Conservation (phyloP, 2,888 invertebrate species). For the Archaeoteleia sp. region DNA sequence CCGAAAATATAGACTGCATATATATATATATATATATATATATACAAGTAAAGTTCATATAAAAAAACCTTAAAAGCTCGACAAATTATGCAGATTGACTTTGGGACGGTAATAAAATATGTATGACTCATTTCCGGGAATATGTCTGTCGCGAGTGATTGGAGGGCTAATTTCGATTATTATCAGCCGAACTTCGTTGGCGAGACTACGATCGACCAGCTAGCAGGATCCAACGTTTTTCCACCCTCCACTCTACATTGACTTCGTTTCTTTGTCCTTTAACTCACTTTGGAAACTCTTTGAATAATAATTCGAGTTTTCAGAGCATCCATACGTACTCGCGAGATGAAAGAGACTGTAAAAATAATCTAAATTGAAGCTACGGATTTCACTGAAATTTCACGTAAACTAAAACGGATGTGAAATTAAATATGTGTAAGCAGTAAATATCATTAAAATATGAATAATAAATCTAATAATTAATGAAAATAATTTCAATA, state of each 20-base stretch:
- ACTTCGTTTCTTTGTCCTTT: conserved; percentile 22
- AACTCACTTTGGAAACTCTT: conserved; percentile 31
- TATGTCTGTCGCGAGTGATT: not conserved
- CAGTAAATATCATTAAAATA: too few species aligned
- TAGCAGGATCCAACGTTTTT: conserved; percentile 24
- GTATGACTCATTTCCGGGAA: conserved; percentile 14
- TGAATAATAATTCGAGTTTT: conserved; percentile 37
- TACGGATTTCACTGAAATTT: conserved; percentile 19
- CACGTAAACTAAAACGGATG: not conserved
- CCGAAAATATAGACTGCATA: too few species aligned
- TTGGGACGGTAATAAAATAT: not conserved
- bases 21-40: too few species aligned
- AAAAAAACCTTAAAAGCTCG: too few species aligned
- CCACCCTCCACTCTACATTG: conserved; percentile 22
- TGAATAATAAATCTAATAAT: too few species aligned
- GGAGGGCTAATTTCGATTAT: conserved; percentile 23
- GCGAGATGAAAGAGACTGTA: conserved; percentile 33
- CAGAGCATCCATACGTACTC: conserved; percentile 19
- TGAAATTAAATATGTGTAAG: not conserved
- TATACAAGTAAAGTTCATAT: too few species aligned
- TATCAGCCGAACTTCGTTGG: conserved; percentile 6
- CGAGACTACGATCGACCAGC: conserved; percentile 10
- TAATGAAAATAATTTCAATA: too few species aligned
- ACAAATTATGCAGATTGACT: too few species aligned
- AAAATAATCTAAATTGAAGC: conserved; percentile 33